phyloP scores from a whole-genome alignment of 2,888 invertebrate species.

The Napeogenes inachia region DNA sequence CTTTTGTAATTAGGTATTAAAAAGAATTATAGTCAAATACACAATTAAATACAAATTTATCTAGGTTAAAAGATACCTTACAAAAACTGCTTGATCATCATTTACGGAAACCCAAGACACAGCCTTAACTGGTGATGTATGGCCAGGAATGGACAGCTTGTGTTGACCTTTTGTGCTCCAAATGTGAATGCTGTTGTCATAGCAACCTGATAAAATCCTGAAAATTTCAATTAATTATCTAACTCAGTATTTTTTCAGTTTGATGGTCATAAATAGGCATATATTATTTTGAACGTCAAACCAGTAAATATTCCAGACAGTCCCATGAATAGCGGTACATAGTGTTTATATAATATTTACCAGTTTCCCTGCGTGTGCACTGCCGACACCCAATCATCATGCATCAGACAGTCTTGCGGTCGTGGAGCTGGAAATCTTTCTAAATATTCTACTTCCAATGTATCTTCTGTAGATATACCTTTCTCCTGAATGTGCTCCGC shows the following conservation, averaged over 20 bases:
- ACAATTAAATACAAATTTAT: constrained; percentile 1
- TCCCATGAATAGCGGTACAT: too few relatives aligned
- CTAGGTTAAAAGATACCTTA: constrained; percentile 68
- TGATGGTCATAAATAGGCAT: too few relatives aligned
- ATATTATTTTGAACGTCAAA: too few relatives aligned
- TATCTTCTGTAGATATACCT: constrained; percentile 87
- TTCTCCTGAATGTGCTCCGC: constrained; percentile 86
- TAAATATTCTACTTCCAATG: constrained; percentile 93
- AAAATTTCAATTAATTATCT: constrained; percentile 33
- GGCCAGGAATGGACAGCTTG: constrained; percentile 89
- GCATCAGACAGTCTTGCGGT: constrained; percentile 93
- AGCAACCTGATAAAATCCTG: constrained; percentile 94
- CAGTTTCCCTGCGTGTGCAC: constrained; percentile 84
- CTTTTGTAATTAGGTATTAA: too few relatives aligned
- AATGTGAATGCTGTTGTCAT: constrained; percentile 93
- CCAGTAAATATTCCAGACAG: too few relatives aligned
- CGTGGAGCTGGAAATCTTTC: constrained; percentile 93
- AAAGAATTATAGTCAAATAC: too few relatives aligned
- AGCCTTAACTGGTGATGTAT: constrained; percentile 91
- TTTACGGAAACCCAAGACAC: constrained; percentile 89
- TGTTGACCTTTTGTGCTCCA: constrained; percentile 93
- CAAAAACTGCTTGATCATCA: constrained; percentile 81
- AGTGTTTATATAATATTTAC: constrained; percentile 64
- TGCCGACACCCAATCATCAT: constrained; percentile 98
- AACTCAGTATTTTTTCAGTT: too few relatives aligned